These are phyloP conservation scores for Andrena flavipes DNA, from an alignment of 2,888 invertebrate species.

Conservation along the genomic window DNA sequence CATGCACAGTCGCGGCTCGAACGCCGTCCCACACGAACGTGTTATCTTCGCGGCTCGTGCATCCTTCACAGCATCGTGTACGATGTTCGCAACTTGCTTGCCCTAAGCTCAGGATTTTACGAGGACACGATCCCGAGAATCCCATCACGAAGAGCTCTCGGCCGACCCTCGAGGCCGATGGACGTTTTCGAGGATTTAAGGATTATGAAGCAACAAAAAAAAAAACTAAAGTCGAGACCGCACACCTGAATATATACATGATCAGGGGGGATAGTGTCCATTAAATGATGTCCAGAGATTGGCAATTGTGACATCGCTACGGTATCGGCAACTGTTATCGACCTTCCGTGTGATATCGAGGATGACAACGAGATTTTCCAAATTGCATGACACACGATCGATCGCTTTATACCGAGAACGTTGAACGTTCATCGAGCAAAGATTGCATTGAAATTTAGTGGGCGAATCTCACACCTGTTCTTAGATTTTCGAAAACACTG, in stretches of 20 bases:
- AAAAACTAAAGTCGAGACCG: background rate
- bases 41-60: conserved; percentile 65
- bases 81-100: conserved; percentile 48
- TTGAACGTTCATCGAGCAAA: no score
- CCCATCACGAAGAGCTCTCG: background rate
- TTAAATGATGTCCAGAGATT: conserved; percentile 13
- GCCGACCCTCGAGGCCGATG: background rate
- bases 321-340: conserved; percentile 10
- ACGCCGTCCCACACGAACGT: conserved; percentile 82
- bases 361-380: conserved; percentile 12
- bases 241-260: background rate
- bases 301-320: conserved; percentile 6
- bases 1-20: conserved; percentile 84
- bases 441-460: no score
- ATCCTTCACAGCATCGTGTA: conserved; percentile 50
- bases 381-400: background rate
- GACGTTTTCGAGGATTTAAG: conserved; percentile 9
- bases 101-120: background rate
- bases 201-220: conserved; percentile 8
- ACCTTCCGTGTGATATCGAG: conserved; percentile 1
- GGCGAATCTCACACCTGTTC: no score
- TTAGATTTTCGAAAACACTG: no score
- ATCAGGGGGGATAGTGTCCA: background rate
- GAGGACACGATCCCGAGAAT: background rate
- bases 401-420: no score